Conservation (phyloP, 2,888 invertebrate species). For the Tiliacea aurago region DNA sequence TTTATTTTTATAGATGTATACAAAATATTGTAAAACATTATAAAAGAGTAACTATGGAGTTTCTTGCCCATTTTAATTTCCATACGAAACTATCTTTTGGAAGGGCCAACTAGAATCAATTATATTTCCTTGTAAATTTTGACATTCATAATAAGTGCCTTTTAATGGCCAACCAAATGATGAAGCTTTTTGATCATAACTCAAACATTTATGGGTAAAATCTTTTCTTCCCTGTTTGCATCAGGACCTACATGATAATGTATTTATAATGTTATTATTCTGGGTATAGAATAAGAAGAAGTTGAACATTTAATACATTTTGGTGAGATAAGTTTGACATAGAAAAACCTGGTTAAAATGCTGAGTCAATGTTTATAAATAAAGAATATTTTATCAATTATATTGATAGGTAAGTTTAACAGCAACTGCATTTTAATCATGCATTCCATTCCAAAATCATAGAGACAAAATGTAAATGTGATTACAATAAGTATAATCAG, state of each 20-base stretch:
- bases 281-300: too few species aligned
- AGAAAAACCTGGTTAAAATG: too few species aligned
- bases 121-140: neutral
- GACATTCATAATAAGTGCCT: neutral
- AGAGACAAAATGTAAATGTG: conserved; percentile 4
- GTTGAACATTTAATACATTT: too few species aligned
- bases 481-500: neutral
- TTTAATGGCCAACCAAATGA: neutral
- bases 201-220: neutral
- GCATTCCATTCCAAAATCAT: neutral
- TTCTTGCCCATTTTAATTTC: neutral
- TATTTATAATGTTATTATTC: too few species aligned
- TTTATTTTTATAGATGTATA: neutral
- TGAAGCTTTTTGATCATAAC: neutral
- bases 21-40: neutral
- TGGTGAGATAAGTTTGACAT: too few species aligned
- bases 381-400: neutral
- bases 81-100: neutral
- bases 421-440: neutral
- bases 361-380: too few species aligned
- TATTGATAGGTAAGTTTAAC: neutral
- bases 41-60: neutral
- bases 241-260: too few species aligned
- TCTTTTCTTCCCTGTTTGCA: neutral
- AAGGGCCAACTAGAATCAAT: neutral